phyloP scores from a whole-genome alignment of 2,797 vertebrate species.

The Lacerta bilineata region DNA sequence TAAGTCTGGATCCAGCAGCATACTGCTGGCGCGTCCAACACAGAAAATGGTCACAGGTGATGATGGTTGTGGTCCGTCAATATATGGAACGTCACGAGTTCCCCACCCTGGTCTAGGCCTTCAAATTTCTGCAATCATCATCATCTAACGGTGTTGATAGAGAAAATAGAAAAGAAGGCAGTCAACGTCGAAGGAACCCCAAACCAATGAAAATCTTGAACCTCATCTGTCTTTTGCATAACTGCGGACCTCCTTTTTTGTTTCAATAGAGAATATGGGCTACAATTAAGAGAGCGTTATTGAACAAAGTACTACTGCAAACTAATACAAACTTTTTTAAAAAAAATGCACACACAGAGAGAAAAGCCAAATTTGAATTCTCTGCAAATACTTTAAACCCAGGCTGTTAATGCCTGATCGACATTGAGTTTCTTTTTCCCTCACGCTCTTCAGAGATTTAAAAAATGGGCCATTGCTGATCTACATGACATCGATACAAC shows the following conservation, averaged over 20 bases:
- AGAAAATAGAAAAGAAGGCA: not conserved
- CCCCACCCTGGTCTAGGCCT: not conserved
- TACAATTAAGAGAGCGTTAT: not conserved
- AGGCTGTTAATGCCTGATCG: not conserved
- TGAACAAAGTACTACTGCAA: not conserved
- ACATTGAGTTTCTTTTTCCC: not conserved
- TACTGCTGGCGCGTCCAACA: not conserved
- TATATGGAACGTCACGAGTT: not conserved
- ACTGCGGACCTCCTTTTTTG: too few relatives aligned
- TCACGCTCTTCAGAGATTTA: not conserved
- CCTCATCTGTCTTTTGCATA: too few relatives aligned
- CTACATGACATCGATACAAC: slow-evolving; percentile 5
- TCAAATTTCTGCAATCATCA: not conserved
- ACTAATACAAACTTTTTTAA: not conserved
- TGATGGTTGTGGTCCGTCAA: not conserved
- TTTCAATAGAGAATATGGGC: not conserved
- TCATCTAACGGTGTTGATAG: not conserved
- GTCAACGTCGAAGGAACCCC: too few relatives aligned
- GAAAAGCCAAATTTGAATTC: not conserved
- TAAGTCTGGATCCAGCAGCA: too few relatives aligned
- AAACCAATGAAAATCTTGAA: too few relatives aligned
- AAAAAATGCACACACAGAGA: not conserved
- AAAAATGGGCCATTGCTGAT: slow-evolving; percentile 15
- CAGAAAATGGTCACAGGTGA: not conserved
- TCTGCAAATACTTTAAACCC: not conserved